Evolutionary conservation across 2,797 vertebrate genomes (phyloP).

Genomic region (Adrianichthys oophorus): DNA sequence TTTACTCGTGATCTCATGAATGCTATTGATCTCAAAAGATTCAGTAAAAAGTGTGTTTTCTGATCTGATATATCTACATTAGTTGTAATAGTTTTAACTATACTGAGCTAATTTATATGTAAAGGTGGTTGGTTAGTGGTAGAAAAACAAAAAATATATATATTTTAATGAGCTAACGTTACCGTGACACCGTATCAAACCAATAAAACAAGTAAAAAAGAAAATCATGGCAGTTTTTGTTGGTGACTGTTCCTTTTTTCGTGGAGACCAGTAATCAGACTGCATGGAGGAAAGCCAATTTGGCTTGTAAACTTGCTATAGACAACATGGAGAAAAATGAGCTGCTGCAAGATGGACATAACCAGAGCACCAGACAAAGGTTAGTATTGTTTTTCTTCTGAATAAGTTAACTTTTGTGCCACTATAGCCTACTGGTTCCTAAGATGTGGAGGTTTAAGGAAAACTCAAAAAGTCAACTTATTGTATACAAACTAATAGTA

Average conservation of each 20-base stretch:
- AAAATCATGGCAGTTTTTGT: not conserved
- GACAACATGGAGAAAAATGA: constrained; percentile 92
- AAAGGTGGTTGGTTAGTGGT: not conserved
- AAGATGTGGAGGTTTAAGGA: too few species aligned
- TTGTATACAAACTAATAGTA: too few species aligned
- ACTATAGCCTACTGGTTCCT: too few species aligned
- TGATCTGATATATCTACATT: not conserved
- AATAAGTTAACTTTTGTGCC: too few species aligned
- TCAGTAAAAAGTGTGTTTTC: too few species aligned
- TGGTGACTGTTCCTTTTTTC: not conserved
- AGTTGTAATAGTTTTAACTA: not conserved
- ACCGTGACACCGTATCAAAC: not conserved
- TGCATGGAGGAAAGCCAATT: constrained; percentile 93
- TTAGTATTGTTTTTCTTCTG: constrained; percentile 35
- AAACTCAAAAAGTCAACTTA: too few species aligned
- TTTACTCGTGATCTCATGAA: not conserved
- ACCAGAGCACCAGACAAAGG: constrained; percentile 80
- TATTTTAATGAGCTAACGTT: not conserved
- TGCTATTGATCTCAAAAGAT: too few species aligned
- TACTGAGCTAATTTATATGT: not conserved
- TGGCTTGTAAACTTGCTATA: constrained; percentile 90
- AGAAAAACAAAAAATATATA: not conserved
- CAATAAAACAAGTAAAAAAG: not conserved
- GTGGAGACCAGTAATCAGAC: constrained; percentile 86
- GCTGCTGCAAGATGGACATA: constrained; percentile 80